Base-by-base conservation (phyloP, 2,113 vertebrate species). In the Bos taurus region DNA sequence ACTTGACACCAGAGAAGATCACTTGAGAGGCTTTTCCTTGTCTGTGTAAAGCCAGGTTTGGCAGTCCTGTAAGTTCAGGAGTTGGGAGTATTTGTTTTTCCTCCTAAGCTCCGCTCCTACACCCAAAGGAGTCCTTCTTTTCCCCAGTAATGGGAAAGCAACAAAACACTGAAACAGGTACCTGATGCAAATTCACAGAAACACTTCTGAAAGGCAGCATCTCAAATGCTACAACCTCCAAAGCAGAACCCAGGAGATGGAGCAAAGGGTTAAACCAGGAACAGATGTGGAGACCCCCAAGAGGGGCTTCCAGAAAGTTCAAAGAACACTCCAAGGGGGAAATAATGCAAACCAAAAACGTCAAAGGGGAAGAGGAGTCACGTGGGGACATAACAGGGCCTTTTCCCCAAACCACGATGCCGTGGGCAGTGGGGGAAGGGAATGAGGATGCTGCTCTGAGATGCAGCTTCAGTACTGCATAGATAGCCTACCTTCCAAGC, bases 221-320 rank as follows among this genome's bases (percentile, higher is more conserved):
- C 28, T 80, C 57, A 15, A n/a, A 19, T 15, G 19, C 15, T 15
- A 21, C 30, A 7, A n/a, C 9, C 46, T 54, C 28, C 46, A 54
- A 46, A 95, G 78, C 33, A 60, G 86, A 64, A 30, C 33, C 56
- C 6, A 1, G 7, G 60, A 77, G 91, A 43, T 0, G 48, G 25
- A 59, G n/a, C 83, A 33, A 8, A 50, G 71, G 6, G 25, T 52
- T 78, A 78, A 95, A 84, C 33, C 21, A 62, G 77, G 57, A 96
- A 62, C 89, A 89, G 94, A 92, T 12, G 77, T 90, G 50, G 92
- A 36, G 59, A 56, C 12, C 25, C 25, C 56, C 50, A 50, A 86
- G 36, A 60, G 9, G 82, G 54, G 59, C 43, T 93, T 93, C 87
- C 74, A 86, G 36, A 74, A 89, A 86, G 78, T 87, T 95, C 88